Evolutionary conservation across 2,113 vertebrate species (phyloP), one percentile per base, ranked within the genome.

Genomic region (Prochilodus magdalenae): DNA sequence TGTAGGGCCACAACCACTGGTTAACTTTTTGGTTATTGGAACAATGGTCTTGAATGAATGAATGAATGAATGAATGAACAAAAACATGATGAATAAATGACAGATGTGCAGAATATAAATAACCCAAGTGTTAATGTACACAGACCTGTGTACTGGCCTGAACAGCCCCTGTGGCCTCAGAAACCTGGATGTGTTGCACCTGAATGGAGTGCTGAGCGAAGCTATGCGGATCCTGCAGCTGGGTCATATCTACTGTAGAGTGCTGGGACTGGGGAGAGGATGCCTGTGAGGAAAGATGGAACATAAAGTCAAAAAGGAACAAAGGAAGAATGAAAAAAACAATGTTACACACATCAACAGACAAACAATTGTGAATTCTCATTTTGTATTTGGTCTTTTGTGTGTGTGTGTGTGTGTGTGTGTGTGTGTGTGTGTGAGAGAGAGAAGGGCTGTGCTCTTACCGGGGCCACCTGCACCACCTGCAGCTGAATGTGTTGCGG

Each of bases 171-270:
- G 95, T 66, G 12, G 96, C 92, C 88, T 98, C 97, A 0, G 95
- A 84, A 70, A 99, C 97, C 90, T 98, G 98, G 92, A 99, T 97
- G 88, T 99, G 97, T 88, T 99, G 97, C 66, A 99, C 97, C 92
- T 99, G 98, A 91, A 99, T 98, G 77, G 97, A 95, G 14, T 99
- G 98, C 87, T 99, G 98, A 18, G 96, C 95, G 86, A 97, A 99
- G 2, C 96, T 93, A 73, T 99, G 97, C 36, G 97, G 93, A 71
- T 99, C 97, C 0, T 99, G 98, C 30, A 99, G 94, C 91, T 98
- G 98, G 74, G 95, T 96, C 65, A 98, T 96, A 0, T 99, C 97
- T 79, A 99, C 97, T 0, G 96, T 97, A 53, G 96, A 96, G 86
- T 98, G 96, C 90, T 98, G 98, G 66, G 97, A 95, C 77, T 98